Base-by-base conservation (phyloP, 2,888 invertebrate genomes). In the Erynnis tages region DNA sequence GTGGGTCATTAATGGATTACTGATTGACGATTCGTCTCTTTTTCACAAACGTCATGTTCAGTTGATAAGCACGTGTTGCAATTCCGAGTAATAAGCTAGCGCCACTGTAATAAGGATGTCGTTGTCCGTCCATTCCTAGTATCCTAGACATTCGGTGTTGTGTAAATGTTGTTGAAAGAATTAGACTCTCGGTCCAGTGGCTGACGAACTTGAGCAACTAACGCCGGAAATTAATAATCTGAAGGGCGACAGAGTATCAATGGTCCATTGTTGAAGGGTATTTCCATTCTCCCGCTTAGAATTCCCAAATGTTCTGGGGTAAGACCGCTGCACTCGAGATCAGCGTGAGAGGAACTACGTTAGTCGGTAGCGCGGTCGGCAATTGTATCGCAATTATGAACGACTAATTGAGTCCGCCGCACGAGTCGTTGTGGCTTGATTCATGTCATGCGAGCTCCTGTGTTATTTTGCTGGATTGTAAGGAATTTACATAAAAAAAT, bases 41-140 rank as follows among this genome's bases (percentile, higher is more conserved):
- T n/a, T n/a, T n/a, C n/a, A n/a, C n/a, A n/a, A n/a, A n/a, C n/a
- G n/a, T n/a, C n/a, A n/a, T n/a, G n/a, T n/a, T n/a, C n/a, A n/a
- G n/a, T n/a, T n/a, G n/a, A n/a, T n/a, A n/a, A n/a, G n/a, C n/a
- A n/a, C n/a, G n/a, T n/a, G n/a, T n/a, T n/a, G n/a, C n/a, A n/a
- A n/a, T n/a, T n/a, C n/a, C n/a, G 45, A 11, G 35, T 32, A 53
- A 38, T 14, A 38, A 37, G 32, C 30, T 45, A 53, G 29, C 40
- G 34, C 37, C 41, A 54, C 53, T 54, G 35, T 63, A 63, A 63
- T 63, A 61, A 61, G 62, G 62, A 63, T 60, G 61, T 40, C 61
- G 60, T 54, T 47, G 54, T 54, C 52, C 40, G 11, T 37, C 35
- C 46, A n/a, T n/a, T n/a, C n/a, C n/a, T n/a, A n/a, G n/a, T n/a